Percentiles rank a stretch among this genome's conserved stretches.
These are phyloP conservation scores for Lucinisca nassula DNA, from an alignment of 2,888 invertebrate genomes.

Conservation along the genomic window DNA sequence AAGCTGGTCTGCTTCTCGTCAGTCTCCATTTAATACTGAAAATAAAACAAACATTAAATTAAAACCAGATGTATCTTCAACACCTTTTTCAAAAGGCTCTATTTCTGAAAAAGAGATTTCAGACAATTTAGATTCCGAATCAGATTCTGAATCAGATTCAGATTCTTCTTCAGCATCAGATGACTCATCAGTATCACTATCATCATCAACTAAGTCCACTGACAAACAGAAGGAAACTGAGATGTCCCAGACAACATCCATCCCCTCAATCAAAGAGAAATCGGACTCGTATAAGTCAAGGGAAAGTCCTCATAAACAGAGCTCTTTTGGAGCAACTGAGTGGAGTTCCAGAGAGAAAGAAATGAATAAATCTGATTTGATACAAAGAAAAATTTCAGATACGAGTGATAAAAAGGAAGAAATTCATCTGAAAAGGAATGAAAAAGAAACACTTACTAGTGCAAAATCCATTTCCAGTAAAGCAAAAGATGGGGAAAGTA, in stretches of 20 bases:
- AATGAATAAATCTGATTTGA: neutral
- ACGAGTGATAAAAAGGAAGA: neutral
- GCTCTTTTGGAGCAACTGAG: too few species aligned
- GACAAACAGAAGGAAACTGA: neutral
- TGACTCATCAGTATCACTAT: constrained; percentile 27
- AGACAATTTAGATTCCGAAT: neutral
- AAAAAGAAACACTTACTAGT: too few species aligned
- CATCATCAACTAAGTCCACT: neutral
- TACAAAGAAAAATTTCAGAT: neutral
- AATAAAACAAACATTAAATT: neutral
- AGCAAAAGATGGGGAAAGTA: neutral
- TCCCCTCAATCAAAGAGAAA: neutral
- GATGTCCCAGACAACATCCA: neutral
- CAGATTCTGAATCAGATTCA: constrained; percentile 27
- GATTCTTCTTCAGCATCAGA: constrained; percentile 15
- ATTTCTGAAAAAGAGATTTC: neutral
- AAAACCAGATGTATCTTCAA: neutral
- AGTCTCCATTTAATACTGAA: neutral
- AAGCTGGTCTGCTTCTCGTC: neutral
- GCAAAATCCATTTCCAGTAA: neutral
- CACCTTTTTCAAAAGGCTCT: neutral
- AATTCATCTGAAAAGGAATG: neutral
- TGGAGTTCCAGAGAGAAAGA: neutral
- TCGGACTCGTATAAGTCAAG: neutral
- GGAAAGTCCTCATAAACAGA: neutral